phyloP scores from a whole-genome alignment of 64 coral and sea anemone species.

The Platygyra sinensis region DNA sequence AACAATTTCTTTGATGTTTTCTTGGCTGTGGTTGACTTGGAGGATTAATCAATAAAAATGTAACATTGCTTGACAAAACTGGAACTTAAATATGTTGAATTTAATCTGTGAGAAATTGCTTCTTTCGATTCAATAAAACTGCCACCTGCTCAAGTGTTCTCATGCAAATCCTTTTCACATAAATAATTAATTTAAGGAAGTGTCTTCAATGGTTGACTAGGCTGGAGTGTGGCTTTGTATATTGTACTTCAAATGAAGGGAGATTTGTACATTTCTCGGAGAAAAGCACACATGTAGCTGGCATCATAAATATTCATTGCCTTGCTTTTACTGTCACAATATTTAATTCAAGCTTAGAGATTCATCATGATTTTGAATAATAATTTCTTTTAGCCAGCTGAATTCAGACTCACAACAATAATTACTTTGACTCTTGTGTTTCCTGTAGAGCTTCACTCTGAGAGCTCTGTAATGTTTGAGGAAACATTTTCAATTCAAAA shows the following conservation, averaged over 20 bases:
- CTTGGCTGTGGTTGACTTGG: too few species aligned
- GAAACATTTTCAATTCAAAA: background rate
- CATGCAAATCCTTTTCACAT: conserved; percentile 24
- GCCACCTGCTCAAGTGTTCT: conserved; percentile 19
- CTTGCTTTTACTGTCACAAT: background rate
- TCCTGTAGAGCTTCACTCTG: background rate
- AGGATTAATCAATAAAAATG: too few species aligned
- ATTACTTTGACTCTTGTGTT: background rate
- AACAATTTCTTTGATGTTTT: too few species aligned
- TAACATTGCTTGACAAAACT: background rate
- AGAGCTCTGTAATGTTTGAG: conserved; percentile 9
- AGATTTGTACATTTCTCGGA: background rate
- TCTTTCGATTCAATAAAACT: background rate
- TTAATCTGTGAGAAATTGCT: background rate
- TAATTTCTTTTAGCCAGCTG: conserved; percentile 7
- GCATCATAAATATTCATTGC: background rate
- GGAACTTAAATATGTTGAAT: conserved; percentile 1
- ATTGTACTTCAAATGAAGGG: background rate
- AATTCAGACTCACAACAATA: background rate
- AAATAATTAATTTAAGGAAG: conserved; percentile 21
- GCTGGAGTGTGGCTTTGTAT: background rate
- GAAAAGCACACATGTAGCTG: background rate
- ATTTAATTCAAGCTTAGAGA: background rate
- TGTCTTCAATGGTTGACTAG: conserved; percentile 18
- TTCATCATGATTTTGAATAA: conserved; percentile 15